A percentile compares a stretch with the other conserved stretches of the same genome.
phyloP scores from a whole-genome alignment of 2,797 vertebrate genomes.

The Fringilla coelebs region DNA sequence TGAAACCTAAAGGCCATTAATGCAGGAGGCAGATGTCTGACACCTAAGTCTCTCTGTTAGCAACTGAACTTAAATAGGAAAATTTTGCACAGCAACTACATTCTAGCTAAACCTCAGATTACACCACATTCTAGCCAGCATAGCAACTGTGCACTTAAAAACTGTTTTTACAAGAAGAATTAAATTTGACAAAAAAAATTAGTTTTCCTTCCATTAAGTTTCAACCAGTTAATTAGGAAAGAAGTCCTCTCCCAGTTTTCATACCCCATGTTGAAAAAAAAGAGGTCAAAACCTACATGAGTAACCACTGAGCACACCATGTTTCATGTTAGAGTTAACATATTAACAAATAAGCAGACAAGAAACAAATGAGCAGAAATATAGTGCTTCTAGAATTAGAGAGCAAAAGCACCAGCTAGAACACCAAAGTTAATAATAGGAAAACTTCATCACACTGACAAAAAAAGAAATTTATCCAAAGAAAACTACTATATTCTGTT shows the following conservation, averaged over 20 bases:
- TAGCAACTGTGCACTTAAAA: neutral
- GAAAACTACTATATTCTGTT: neutral
- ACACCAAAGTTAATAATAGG: neutral
- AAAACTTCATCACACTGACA: neutral
- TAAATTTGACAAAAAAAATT: neutral
- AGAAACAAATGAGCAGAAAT: neutral
- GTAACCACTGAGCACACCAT: neutral
- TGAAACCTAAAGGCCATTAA: neutral
- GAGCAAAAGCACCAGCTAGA: neutral
- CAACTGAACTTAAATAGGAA: neutral
- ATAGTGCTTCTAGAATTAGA: neutral
- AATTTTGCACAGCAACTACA: neutral
- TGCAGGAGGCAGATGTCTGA: neutral
- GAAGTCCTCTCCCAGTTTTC: neutral
- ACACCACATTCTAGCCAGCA: neutral
- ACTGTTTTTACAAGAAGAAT: neutral
- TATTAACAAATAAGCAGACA: neutral
- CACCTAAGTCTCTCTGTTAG: neutral
- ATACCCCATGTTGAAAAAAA: neutral
- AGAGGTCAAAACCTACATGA: neutral
- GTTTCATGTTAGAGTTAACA: neutral
- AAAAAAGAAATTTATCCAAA: neutral
- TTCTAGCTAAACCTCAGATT: neutral
- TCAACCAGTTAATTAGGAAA: neutral
- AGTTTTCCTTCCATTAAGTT: neutral